Evolutionary conservation across 2,797 vertebrate genomes (phyloP).

Genomic region (Sorex maritimensis): DNA sequence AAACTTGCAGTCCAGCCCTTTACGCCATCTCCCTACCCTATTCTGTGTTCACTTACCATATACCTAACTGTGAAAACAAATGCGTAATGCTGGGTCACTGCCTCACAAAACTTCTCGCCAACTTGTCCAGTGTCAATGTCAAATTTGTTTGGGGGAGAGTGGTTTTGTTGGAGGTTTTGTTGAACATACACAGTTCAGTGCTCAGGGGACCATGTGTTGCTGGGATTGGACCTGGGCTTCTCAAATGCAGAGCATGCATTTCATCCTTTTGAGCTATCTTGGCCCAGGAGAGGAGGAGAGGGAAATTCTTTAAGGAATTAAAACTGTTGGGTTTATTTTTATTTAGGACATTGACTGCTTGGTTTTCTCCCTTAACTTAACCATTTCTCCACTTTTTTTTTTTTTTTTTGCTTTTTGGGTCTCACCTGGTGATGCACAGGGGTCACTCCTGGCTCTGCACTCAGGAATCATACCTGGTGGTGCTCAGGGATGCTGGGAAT

Average conservation of each 20-base stretch:
- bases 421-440: no score
- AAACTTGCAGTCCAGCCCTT: background rate
- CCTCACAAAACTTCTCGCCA: background rate
- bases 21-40: no score
- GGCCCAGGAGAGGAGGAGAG: background rate
- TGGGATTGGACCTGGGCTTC: no score
- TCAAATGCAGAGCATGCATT: no score
- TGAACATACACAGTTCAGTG: no score
- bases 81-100: background rate
- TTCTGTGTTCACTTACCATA: background rate
- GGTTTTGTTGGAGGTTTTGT: no score
- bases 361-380: slow-evolving; percentile 48
- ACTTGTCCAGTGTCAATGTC: slow-evolving; percentile 5
- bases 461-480: no score
- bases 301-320: slow-evolving; percentile 25
- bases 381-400: slow-evolving; percentile 1
- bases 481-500: no score
- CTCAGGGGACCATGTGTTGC: no score
- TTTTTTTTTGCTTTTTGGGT: no score
- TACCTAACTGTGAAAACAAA: background rate
- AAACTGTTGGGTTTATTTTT: background rate
- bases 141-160: background rate
- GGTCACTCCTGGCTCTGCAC: no score
- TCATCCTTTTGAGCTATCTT: no score
- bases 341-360: slow-evolving; percentile 56